These are phyloP conservation scores for Cercopithecus mona DNA, from an alignment of 2,113 vertebrate species.

Conservation along the genomic window DNA sequence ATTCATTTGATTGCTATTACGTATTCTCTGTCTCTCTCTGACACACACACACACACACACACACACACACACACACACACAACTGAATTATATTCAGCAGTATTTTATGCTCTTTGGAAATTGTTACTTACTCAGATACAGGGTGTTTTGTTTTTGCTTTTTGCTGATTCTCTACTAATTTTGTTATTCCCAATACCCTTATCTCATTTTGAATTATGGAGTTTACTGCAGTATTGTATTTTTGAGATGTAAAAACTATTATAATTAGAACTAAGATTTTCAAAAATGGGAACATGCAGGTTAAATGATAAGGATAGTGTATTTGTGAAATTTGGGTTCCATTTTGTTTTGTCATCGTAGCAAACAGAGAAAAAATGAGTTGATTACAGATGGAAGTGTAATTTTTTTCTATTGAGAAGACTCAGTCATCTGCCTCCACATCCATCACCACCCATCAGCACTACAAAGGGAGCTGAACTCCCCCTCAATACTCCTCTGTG, in stretches of 20 bases:
- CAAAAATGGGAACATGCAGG: background rate
- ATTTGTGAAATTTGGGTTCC: background rate
- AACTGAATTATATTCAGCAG: background rate
- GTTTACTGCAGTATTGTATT: background rate
- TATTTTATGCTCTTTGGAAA: background rate
- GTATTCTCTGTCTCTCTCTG: background rate
- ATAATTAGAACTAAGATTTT: background rate
- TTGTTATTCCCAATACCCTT: background rate
- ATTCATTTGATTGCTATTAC: background rate
- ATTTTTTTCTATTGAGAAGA: background rate
- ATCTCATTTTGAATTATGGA: background rate
- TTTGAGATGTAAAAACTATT: background rate
- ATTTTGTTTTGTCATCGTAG: background rate
- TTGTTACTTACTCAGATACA: background rate
- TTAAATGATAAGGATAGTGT: background rate
- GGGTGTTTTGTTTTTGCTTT: background rate
- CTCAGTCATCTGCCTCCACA: background rate
- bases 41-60: background rate
- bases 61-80: background rate
- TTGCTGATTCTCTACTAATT: constrained; percentile 6
- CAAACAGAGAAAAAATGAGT: background rate
- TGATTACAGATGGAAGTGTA: background rate
- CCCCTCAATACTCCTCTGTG: background rate
- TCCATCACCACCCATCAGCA: background rate
- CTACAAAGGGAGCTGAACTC: background rate